Conservation (phyloP, 2,113 vertebrate genomes). For the Gobiocypris rarus region DNA sequence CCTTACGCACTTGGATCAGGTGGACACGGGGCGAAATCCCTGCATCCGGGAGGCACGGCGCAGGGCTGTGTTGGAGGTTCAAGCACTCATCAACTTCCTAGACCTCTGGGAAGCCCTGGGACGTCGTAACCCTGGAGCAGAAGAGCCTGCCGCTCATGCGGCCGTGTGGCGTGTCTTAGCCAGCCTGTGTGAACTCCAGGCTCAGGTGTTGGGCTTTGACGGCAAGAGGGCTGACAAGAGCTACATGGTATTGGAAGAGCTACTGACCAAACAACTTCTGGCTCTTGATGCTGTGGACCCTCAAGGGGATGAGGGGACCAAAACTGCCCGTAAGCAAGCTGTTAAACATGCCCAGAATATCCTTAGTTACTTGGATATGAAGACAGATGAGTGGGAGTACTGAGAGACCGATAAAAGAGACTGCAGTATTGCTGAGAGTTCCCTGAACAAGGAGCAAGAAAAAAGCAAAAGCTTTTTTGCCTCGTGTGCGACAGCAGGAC, state of each 20-base stretch:
- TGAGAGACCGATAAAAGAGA: constrained; percentile 59
- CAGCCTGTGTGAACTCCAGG: constrained; percentile 88
- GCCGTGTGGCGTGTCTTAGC: constrained; percentile 89
- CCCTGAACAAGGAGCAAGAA: constrained; percentile 35
- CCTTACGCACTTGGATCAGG: constrained; percentile 87
- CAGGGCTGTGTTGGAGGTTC: constrained; percentile 90
- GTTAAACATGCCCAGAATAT: constrained; percentile 97
- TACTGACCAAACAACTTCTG: constrained; percentile 94
- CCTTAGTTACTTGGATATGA: constrained; percentile 95
- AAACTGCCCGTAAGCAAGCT: constrained; percentile 90
- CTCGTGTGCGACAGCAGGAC: constrained; percentile 13
- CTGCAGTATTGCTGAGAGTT: not conserved
- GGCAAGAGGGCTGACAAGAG: constrained; percentile 92
- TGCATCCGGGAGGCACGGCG: constrained; percentile 95
- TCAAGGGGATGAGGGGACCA: constrained; percentile 86
- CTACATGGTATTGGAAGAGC: constrained; percentile 93
- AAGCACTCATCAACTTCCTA: constrained; percentile 88
- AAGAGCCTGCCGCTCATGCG: constrained; percentile 80
- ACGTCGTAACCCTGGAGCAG: constrained; percentile 72
- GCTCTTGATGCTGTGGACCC: constrained; percentile 94
- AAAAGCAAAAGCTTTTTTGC: constrained; percentile 34
- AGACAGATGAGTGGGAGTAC: constrained; percentile 98
- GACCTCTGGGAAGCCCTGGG: constrained; percentile 90
- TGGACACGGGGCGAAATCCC: constrained; percentile 90
- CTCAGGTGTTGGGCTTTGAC: constrained; percentile 88